A percentile compares a stretch with the other conserved stretches of the same genome.
phyloP scores from a whole-genome alignment of 2,888 invertebrate species.

The Troilus luridus region DNA sequence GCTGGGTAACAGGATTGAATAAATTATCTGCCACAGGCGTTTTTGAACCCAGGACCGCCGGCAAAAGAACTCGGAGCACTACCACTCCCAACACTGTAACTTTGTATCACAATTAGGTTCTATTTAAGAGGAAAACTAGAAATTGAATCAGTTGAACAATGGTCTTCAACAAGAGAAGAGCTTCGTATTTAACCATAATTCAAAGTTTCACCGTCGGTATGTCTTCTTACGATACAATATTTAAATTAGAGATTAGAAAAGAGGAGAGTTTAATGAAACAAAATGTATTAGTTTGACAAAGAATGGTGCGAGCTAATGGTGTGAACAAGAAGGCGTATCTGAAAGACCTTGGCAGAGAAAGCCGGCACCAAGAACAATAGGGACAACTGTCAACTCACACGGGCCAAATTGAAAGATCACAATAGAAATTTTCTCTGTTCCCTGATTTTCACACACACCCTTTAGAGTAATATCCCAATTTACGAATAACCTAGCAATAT shows the following conservation, averaged over 20 bases:
- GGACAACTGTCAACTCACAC: conserved; percentile 24
- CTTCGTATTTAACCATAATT: too few species aligned
- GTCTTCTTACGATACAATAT: background rate
- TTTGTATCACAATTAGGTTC: too few species aligned
- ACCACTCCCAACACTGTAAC: too few species aligned
- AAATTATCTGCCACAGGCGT: too few species aligned
- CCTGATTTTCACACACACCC: conserved; percentile 24
- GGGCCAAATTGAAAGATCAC: conserved; percentile 36
- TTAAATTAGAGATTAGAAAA: background rate
- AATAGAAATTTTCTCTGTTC: conserved; percentile 20
- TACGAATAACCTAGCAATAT: background rate
- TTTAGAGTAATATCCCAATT: background rate
- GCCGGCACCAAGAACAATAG: background rate
- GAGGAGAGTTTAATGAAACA: background rate
- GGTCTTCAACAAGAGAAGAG: too few species aligned
- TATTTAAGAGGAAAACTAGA: too few species aligned
- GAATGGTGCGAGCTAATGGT: background rate
- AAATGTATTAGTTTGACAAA: conserved; percentile 14
- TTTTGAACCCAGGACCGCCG: too few species aligned
- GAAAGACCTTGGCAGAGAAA: background rate
- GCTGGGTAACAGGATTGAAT: too few species aligned
- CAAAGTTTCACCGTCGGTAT: too few species aligned
- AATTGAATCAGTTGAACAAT: too few species aligned
- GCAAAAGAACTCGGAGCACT: too few species aligned
- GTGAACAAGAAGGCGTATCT: background rate